These are phyloP conservation scores for Mastigias papua DNA, from an alignment of 30 jellyfish, hydroid and myxozoan species.

Conservation along the genomic window DNA sequence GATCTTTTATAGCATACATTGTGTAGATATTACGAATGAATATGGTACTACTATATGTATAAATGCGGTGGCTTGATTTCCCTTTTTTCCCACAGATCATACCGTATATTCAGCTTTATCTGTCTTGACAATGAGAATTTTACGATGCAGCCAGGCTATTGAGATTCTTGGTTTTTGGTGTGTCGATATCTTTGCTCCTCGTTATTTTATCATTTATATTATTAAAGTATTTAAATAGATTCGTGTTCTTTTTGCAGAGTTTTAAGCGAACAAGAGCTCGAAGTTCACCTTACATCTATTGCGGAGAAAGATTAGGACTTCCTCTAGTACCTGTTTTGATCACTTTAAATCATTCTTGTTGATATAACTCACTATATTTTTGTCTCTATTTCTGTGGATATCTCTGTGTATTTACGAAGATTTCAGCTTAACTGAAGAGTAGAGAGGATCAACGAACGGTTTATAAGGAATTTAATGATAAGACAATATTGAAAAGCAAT, in stretches of 20 bases:
- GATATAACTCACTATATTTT: background rate
- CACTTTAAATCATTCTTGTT: background rate
- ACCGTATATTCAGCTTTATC: background rate
- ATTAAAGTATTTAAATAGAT: background rate
- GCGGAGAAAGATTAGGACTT: slow-evolving; percentile 90
- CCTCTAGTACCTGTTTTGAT: background rate
- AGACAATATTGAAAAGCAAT: background rate
- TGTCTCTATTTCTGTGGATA: background rate
- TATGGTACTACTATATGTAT: too few relatives aligned
- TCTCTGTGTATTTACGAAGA: background rate
- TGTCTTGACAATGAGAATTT: background rate
- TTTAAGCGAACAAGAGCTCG: slow-evolving; percentile 85
- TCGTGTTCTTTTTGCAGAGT: slow-evolving; percentile 57
- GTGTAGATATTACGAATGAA: too few relatives aligned
- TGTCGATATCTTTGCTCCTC: background rate
- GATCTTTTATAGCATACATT: background rate
- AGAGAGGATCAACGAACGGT: too few relatives aligned
- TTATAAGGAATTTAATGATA: too few relatives aligned
- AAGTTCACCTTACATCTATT: slow-evolving; percentile 86
- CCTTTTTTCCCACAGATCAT: too few relatives aligned
- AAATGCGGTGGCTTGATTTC: too few relatives aligned
- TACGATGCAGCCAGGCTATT: background rate
- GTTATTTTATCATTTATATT: background rate
- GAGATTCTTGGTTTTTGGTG: background rate
- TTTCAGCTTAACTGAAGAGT: too few relatives aligned